Evolutionary conservation across 2,113 vertebrate species (phyloP).

Genomic region (Sminthopsis crassicaudata): DNA sequence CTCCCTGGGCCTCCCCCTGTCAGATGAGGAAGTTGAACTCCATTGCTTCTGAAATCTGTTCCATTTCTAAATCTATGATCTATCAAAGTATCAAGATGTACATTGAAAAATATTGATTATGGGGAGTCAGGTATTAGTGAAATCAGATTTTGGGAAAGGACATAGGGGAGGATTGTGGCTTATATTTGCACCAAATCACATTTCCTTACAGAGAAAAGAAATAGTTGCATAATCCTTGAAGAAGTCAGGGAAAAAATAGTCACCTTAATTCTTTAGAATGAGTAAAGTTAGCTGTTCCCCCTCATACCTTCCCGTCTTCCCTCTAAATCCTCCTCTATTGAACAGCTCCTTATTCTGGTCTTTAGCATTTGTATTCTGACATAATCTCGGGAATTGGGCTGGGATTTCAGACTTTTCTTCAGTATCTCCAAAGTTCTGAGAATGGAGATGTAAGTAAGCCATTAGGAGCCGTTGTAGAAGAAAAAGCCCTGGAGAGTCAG

Average conservation of each 20-base stretch:
- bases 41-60: not conserved
- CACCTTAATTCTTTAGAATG: slow-evolving; percentile 1
- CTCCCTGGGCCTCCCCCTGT: not conserved
- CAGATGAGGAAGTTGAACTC: too few relatives aligned
- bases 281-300: not conserved
- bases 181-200: not conserved
- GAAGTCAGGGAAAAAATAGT: not conserved
- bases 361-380: not conserved
- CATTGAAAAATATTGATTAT: not conserved
- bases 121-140: not conserved
- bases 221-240: slow-evolving; percentile 47
- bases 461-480: not conserved
- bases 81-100: not conserved
- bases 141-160: not conserved
- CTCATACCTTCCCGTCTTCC: not conserved
- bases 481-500: not conserved
- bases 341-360: not conserved
- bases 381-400: not conserved
- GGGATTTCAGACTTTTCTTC: slow-evolving; percentile 19
- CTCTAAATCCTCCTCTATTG: not conserved
- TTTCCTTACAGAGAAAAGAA: slow-evolving; percentile 15
- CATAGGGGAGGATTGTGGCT: not conserved
- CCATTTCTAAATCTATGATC: not conserved
- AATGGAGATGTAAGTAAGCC: not conserved
- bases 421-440: not conserved